Conservation (phyloP, 2,888 invertebrate species). For the Seira sanloemensis region DNA sequence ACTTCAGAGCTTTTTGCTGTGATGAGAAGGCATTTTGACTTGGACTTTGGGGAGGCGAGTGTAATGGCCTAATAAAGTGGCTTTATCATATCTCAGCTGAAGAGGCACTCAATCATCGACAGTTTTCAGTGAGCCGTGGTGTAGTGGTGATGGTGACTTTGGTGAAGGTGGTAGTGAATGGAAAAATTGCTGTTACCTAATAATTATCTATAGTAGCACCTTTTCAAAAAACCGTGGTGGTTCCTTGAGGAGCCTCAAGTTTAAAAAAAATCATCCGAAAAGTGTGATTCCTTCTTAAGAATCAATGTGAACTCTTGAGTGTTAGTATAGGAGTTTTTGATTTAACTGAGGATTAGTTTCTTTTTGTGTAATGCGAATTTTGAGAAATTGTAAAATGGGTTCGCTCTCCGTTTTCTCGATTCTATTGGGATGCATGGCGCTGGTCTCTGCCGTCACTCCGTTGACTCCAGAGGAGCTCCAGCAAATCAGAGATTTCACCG, state of each 20-base stretch:
- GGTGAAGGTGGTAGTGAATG: background rate
- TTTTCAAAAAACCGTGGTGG: slow-evolving; percentile 25
- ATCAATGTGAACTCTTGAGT: background rate
- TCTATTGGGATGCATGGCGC: background rate
- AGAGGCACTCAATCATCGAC: slow-evolving; percentile 11
- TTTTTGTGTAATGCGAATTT: slow-evolving; percentile 7
- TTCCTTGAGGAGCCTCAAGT: slow-evolving; percentile 14
- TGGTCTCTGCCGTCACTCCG: slow-evolving; percentile 24
- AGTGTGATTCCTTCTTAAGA: slow-evolving; percentile 18
- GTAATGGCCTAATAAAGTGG: slow-evolving; percentile 13
- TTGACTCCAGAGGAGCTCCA: slow-evolving; percentile 48
- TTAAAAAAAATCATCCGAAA: background rate
- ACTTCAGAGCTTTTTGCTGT: slow-evolving; percentile 29
- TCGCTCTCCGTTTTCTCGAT: background rate
- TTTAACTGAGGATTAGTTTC: background rate
- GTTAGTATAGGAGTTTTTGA: background rate
- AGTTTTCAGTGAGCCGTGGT: slow-evolving; percentile 21
- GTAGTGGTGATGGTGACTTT: slow-evolving; percentile 37
- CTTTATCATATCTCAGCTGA: slow-evolving; percentile 6
- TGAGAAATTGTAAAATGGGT: slow-evolving; percentile 42
- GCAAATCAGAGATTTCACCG: slow-evolving; percentile 58
- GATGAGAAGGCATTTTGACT: slow-evolving; percentile 27
- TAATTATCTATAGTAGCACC: background rate
- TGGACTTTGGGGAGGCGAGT: slow-evolving; percentile 6
- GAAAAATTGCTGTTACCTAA: background rate